Evolutionary conservation across 2,797 vertebrate species (phyloP).

Genomic region (Macropodus opercularis): DNA sequence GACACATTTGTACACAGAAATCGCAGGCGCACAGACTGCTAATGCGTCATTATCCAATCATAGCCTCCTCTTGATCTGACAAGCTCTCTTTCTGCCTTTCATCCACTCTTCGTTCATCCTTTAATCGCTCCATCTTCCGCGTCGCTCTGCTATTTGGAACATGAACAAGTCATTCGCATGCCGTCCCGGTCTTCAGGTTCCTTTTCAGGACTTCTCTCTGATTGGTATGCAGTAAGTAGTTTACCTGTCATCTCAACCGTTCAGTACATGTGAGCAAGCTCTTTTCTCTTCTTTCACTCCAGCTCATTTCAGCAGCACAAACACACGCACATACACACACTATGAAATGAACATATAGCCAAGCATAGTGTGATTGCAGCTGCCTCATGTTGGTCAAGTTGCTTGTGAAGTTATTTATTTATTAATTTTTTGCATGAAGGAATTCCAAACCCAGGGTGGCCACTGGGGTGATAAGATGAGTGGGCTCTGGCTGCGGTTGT

Average conservation of each 20-base stretch:
- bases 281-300: conserved; percentile 6
- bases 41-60: conserved; percentile 66
- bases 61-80: conserved; percentile 58
- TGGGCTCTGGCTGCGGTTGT: conserved; percentile 49
- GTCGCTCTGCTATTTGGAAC: conserved; percentile 44
- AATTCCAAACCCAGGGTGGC: conserved; percentile 46
- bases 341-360: neutral
- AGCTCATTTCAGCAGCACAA: conserved; percentile 6
- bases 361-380: conserved; percentile 18
- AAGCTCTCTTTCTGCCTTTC: conserved; percentile 51
- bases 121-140: conserved; percentile 49
- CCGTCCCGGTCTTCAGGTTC: conserved; percentile 14
- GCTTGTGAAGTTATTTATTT: conserved; percentile 29
- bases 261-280: conserved; percentile 24
- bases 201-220: conserved; percentile 44
- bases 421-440: conserved; percentile 4
- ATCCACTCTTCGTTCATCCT: conserved; percentile 40
- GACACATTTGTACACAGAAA: conserved; percentile 21
- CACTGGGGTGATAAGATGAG: conserved; percentile 37
- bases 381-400: conserved; percentile 1
- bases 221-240: conserved; percentile 46
- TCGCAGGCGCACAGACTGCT: conserved; percentile 46
- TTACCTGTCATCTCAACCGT: conserved; percentile 50
- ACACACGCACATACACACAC: conserved; percentile 21
- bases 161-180: conserved; percentile 39